phyloP scores from a whole-genome alignment of 2,888 invertebrate genomes.

The Tuta absoluta region DNA sequence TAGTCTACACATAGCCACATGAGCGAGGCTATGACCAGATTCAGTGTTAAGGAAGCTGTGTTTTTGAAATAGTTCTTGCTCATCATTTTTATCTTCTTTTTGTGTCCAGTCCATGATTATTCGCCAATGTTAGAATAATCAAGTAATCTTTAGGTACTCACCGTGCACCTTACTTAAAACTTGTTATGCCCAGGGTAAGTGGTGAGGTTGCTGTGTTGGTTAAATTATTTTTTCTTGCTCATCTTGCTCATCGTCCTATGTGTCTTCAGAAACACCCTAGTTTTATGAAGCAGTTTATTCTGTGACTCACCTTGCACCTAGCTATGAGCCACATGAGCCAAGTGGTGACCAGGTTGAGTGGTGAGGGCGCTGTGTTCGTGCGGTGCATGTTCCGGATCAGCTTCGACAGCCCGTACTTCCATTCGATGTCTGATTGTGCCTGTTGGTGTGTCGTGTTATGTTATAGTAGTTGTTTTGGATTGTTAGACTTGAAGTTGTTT shows the following conservation, averaged over 20 bases:
- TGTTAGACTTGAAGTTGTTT: neutral
- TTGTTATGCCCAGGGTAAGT: neutral
- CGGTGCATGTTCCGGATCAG: slow-evolving; percentile 99
- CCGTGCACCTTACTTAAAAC: slow-evolving; percentile 86
- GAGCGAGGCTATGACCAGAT: neutral
- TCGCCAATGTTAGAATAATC: neutral
- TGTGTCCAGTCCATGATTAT: neutral
- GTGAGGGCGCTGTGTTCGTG: slow-evolving; percentile 98
- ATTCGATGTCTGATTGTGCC: slow-evolving; percentile 99
- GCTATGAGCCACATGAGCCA: slow-evolving; percentile 7
- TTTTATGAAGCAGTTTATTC: neutral
- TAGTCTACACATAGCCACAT: too few relatives aligned
- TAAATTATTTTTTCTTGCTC: neutral
- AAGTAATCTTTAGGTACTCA: neutral
- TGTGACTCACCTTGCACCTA: slow-evolving; percentile 31
- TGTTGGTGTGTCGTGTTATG: slow-evolving; percentile 61
- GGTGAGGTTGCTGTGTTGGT: neutral
- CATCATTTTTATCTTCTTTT: too few relatives aligned
- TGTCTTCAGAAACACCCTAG: too few relatives aligned
- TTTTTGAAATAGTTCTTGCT: neutral
- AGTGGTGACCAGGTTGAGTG: neutral
- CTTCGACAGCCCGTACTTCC: slow-evolving; percentile 99
- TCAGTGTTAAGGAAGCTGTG: neutral
- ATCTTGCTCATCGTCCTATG: slow-evolving; percentile 95
- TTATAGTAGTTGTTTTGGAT: slow-evolving; percentile 1